A percentile compares a stretch with the other conserved stretches of the same genome.
These are phyloP conservation scores for Agrotis exclamationis DNA, from an alignment of 2,888 invertebrate species.

Conservation along the genomic window DNA sequence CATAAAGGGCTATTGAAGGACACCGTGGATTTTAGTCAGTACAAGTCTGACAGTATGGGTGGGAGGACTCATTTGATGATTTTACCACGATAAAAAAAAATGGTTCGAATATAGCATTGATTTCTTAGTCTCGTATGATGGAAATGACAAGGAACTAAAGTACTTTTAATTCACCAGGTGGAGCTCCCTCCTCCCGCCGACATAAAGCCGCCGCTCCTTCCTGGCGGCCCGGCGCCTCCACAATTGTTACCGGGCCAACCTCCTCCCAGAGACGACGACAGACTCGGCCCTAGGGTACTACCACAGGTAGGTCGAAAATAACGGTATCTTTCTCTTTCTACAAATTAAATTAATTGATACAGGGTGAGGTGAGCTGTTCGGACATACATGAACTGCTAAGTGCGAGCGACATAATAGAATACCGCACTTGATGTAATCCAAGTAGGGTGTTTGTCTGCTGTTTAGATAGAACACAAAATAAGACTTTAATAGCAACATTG, in stretches of 20 bases:
- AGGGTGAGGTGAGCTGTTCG: not conserved
- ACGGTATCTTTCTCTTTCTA: too few relatives aligned
- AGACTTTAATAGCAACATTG: too few relatives aligned
- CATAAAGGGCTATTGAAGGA: too few relatives aligned
- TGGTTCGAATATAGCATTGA: not conserved
- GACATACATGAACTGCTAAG: not conserved
- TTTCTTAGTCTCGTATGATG: not conserved
- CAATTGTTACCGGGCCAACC: conserved; percentile 81
- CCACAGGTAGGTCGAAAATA: conserved; percentile 81
- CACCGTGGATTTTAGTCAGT: too few relatives aligned
- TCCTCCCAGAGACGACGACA: conserved; percentile 90
- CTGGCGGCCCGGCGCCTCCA: conserved; percentile 86
- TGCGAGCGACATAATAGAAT: not conserved
- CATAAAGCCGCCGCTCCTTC: conserved; percentile 82
- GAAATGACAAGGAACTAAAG: not conserved
- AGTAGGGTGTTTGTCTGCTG: too few relatives aligned
- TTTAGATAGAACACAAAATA: too few relatives aligned
- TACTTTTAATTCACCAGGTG: conserved; percentile 72
- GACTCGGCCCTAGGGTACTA: conserved; percentile 87
- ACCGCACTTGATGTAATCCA: too few relatives aligned
- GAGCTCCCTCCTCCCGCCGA: conserved; percentile 88
- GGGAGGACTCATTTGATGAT: too few relatives aligned
- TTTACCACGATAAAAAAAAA: too few relatives aligned
- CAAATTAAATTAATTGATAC: too few relatives aligned
- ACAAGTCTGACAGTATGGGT: too few relatives aligned